Conservation (phyloP, 2,113 vertebrate species). For the Eulacestoma nigropectus region DNA sequence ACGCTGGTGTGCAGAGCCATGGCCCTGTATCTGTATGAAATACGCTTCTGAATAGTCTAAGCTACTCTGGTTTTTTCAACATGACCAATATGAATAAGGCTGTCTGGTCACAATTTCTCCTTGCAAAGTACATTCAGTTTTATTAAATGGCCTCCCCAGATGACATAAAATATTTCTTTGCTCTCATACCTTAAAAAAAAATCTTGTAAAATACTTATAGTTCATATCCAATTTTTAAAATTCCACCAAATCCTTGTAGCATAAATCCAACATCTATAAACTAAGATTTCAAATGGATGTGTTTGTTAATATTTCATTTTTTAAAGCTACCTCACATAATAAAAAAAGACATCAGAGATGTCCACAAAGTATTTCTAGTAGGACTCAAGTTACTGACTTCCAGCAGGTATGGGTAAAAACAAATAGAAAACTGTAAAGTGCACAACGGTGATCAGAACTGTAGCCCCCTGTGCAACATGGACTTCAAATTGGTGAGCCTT, state of each 20-base stretch:
- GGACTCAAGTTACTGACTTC: background rate
- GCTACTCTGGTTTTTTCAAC: background rate
- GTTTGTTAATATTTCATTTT: background rate
- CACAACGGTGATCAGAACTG: background rate
- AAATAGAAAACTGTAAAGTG: background rate
- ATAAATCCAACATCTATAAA: background rate
- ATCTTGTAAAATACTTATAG: background rate
- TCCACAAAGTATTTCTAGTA: background rate
- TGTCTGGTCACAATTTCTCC: background rate
- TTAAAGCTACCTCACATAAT: background rate
- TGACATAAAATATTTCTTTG: background rate
- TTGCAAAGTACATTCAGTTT: background rate
- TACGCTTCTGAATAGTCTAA: background rate
- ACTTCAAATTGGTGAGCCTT: background rate
- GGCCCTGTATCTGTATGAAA: background rate
- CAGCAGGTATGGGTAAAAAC: background rate
- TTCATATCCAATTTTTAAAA: background rate
- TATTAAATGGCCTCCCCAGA: background rate
- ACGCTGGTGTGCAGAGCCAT: background rate
- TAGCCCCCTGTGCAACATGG: background rate
- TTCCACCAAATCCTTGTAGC: background rate
- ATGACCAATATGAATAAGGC: background rate
- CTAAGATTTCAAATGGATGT: background rate
- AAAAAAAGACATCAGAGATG: background rate
- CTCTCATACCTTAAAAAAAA: background rate